Conservation (phyloP, 2,797 vertebrate genomes). For the Nasua narica region DNA sequence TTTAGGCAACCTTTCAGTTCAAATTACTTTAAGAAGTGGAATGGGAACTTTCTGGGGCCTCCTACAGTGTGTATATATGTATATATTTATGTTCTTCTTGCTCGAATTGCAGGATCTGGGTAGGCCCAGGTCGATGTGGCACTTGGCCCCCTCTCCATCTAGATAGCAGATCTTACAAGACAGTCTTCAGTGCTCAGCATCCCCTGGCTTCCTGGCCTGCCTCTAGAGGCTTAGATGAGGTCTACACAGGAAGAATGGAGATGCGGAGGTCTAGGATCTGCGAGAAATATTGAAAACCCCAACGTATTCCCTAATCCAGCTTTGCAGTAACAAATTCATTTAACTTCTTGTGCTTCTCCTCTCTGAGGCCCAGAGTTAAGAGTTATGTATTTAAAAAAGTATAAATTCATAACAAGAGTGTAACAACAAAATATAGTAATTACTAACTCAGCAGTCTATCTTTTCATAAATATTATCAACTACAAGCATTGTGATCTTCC, state of each 20-base stretch:
- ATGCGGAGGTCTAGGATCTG: background rate
- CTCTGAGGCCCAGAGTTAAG: background rate
- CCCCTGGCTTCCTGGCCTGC: background rate
- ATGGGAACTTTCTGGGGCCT: background rate
- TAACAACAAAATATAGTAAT: background rate
- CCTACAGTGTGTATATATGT: background rate
- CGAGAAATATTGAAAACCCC: background rate
- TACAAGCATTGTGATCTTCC: background rate
- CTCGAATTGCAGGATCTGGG: background rate
- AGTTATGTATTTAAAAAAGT: background rate
- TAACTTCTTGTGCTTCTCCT: background rate
- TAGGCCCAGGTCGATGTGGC: background rate
- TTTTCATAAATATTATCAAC: background rate
- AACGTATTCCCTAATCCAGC: background rate
- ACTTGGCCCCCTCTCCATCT: background rate
- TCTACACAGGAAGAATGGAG: background rate
- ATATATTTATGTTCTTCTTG: background rate
- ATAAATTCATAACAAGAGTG: background rate
- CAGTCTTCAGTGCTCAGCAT: background rate
- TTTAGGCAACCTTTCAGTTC: background rate
- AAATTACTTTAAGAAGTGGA: background rate
- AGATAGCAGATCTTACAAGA: background rate
- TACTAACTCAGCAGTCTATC: background rate
- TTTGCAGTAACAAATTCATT: background rate
- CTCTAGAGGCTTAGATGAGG: background rate